These are phyloP conservation scores for Phallusia fumigata DNA, from an alignment of 23 tunicate species.

Conservation along the genomic window DNA sequence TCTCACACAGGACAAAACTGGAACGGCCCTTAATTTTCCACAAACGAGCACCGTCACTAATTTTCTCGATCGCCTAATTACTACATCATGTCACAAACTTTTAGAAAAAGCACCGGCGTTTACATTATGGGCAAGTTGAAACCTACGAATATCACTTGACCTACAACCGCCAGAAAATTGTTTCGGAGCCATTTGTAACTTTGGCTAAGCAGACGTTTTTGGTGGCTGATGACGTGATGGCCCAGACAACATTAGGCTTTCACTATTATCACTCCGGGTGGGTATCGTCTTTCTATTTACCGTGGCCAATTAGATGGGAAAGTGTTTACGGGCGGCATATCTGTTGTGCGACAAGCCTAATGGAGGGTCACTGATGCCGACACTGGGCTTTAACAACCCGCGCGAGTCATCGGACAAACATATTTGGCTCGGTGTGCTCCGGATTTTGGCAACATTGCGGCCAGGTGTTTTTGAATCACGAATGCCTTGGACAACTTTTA, in stretches of 20 bases:
- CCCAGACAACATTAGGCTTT: conserved; percentile 1
- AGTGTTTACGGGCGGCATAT: neutral
- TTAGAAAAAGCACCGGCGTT: too few relatives aligned
- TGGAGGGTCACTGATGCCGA: neutral
- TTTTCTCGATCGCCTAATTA: too few relatives aligned
- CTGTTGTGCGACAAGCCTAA: neutral
- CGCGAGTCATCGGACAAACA: neutral
- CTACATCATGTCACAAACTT: too few relatives aligned
- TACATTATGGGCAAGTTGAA: too few relatives aligned
- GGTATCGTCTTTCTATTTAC: conserved; percentile 6
- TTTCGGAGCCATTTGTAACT: too few relatives aligned
- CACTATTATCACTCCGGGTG: neutral
- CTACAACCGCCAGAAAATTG: too few relatives aligned
- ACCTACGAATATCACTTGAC: too few relatives aligned
- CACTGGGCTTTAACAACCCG: neutral
- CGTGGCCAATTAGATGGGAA: neutral
- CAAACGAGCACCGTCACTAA: too few relatives aligned
- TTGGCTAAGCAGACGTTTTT: too few relatives aligned
- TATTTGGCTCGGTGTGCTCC: neutral
- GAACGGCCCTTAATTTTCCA: too few relatives aligned
- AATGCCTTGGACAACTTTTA: neutral
- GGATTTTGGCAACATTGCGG: conserved; percentile 6
- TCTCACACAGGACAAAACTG: too few relatives aligned
- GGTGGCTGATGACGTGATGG: neutral
- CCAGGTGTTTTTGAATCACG: neutral